These are phyloP conservation scores for Heterochromis multidens DNA, from an alignment of 2,113 vertebrate species.

Conservation along the genomic window DNA sequence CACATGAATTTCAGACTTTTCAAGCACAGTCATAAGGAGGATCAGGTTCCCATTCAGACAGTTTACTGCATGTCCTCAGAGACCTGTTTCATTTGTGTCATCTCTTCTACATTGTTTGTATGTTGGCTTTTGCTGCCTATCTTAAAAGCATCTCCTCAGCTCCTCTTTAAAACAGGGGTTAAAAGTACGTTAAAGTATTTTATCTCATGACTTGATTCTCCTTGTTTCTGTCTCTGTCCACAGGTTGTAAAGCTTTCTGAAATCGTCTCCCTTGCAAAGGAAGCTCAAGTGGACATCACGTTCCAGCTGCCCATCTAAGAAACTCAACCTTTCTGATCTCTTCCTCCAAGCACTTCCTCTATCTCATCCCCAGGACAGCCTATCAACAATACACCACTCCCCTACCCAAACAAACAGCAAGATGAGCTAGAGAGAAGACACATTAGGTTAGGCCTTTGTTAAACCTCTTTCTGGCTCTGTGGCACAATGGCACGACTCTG, in stretches of 20 bases:
- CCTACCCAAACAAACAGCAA: neutral
- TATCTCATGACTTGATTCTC: neutral
- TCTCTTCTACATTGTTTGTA: neutral
- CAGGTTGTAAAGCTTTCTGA: constrained; percentile 96
- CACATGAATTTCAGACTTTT: neutral
- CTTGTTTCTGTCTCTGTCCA: neutral
- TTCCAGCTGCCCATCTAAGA: constrained; percentile 95
- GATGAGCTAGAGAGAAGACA: neutral
- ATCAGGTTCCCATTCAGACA: neutral
- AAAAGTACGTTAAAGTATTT: neutral
- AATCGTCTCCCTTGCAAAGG: constrained; percentile 92
- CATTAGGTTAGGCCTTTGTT: neutral
- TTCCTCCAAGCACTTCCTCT: neutral
- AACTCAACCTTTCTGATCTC: neutral
- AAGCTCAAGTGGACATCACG: constrained; percentile 96
- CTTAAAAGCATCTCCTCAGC: neutral
- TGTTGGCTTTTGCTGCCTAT: neutral
- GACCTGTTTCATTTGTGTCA: neutral
- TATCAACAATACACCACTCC: neutral
- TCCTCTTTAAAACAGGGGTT: neutral
- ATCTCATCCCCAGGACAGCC: neutral
- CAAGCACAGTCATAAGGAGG: neutral
- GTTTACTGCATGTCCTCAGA: neutral
- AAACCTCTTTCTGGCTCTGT: neutral
- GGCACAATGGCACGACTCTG: constrained; percentile 5